Evolutionary conservation across 2,797 vertebrate genomes (phyloP).

Genomic region (Anas flavirostris): DNA sequence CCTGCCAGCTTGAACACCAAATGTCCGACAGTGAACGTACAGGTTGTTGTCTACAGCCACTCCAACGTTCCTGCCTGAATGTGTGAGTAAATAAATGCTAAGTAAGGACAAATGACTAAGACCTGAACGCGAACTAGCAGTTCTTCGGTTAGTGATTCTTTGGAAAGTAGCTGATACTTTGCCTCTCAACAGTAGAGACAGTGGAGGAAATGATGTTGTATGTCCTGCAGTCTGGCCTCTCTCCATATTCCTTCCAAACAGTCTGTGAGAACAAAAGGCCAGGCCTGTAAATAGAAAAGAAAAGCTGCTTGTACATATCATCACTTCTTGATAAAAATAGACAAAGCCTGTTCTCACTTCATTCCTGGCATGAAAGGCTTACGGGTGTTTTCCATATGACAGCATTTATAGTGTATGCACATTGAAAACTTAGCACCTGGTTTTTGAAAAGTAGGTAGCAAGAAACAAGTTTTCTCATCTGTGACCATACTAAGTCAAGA

Average conservation of each 20-base stretch:
- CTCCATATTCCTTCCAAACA: background rate
- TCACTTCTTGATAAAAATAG: slow-evolving; percentile 18
- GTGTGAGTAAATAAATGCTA: background rate
- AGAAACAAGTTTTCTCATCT: background rate
- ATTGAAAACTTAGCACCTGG: background rate
- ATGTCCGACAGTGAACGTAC: background rate
- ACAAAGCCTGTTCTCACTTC: slow-evolving; percentile 5
- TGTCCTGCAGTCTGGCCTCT: background rate
- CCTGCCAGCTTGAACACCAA: background rate
- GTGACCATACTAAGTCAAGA: background rate
- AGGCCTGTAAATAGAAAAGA: background rate
- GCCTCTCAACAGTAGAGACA: background rate
- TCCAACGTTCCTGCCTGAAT: background rate
- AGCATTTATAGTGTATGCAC: background rate
- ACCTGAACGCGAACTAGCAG: background rate
- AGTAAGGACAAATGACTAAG: background rate
- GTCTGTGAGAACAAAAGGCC: background rate
- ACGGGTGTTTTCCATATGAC: background rate
- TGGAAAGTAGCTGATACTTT: background rate
- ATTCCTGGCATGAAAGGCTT: background rate
- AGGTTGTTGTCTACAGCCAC: background rate
- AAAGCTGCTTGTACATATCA: slow-evolving; percentile 10
- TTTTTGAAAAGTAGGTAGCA: background rate
- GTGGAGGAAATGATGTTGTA: background rate
- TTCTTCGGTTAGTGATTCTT: background rate